phyloP scores from a whole-genome alignment of 2,113 vertebrate species.

The Hippocampus comes region DNA sequence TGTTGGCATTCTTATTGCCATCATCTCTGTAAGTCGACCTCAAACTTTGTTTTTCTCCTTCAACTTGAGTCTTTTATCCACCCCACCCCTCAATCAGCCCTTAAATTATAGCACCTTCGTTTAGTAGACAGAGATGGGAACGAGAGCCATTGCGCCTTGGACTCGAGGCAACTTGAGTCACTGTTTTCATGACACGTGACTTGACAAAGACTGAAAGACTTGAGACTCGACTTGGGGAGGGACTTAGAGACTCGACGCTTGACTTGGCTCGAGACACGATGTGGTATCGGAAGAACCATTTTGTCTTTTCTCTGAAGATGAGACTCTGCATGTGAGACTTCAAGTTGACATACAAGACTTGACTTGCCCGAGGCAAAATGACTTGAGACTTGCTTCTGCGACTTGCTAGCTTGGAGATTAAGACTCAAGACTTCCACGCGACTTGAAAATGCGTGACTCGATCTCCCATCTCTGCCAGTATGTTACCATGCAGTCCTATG shows the following conservation, averaged over 20 bases:
- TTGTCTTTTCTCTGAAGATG: no score
- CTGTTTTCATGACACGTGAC: background rate
- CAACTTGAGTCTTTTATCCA: background rate
- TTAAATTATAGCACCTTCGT: background rate
- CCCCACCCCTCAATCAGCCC: background rate
- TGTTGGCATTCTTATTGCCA: constrained; percentile 92
- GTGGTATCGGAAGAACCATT: no score
- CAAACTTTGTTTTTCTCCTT: constrained; percentile 37
- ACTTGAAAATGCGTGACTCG: background rate
- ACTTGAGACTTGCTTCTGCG: background rate
- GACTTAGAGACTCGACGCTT: background rate
- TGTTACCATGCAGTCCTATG: constrained; percentile 14
- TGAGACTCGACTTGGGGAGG: background rate
- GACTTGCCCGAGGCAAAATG: background rate
- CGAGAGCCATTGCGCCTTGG: background rate
- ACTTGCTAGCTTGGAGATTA: background rate
- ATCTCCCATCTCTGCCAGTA: constrained; percentile 4
- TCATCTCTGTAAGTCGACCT: constrained; percentile 86
- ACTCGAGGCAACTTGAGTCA: background rate
- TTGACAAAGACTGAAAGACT: background rate
- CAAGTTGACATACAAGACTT: background rate
- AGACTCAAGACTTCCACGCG: background rate
- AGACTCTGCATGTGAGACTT: background rate
- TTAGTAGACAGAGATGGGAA: background rate
- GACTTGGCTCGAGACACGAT: no score